Evolutionary conservation across 2,113 vertebrate species (phyloP).

Genomic region (Albula goreensis): DNA sequence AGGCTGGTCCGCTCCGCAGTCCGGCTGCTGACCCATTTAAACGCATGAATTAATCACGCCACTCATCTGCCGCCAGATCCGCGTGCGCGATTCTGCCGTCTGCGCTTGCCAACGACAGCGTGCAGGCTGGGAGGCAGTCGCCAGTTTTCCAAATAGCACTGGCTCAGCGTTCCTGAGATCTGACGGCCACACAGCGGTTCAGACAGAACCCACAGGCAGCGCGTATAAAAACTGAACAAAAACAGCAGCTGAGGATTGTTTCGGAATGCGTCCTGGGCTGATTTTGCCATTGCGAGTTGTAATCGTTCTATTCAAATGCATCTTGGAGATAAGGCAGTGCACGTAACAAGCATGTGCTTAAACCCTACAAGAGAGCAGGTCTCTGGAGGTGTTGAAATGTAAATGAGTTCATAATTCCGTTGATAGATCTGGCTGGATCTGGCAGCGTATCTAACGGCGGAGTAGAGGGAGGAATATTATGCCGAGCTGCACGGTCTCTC

Average conservation of each 20-base stretch:
- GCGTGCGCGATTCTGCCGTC: not conserved
- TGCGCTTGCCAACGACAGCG: not conserved
- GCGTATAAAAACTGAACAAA: not conserved
- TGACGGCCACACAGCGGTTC: not conserved
- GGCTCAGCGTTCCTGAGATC: not conserved
- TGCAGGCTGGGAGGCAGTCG: not conserved
- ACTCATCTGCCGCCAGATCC: not conserved
- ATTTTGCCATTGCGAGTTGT: not conserved
- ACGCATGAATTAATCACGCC: constrained; percentile 10
- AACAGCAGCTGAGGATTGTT: not conserved
- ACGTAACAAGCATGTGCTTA: not conserved
- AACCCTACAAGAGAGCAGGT: not conserved
- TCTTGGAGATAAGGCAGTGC: not conserved
- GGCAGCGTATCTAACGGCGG: constrained; percentile 21
- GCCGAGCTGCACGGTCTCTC: not conserved
- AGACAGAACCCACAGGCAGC: not conserved
- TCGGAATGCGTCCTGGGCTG: not conserved
- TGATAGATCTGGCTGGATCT: constrained; percentile 22
- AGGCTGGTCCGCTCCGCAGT: not conserved
- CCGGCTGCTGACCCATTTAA: constrained; percentile 21
- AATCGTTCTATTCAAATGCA: constrained; percentile 24
- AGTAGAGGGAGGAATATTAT: not conserved
- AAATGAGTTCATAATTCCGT: constrained; percentile 8
- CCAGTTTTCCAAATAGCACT: not conserved
- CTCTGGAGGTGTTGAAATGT: constrained; percentile 11